phyloP scores from a whole-genome alignment of 2,888 invertebrate genomes.

The Lordiphosa fenestrarum region DNA sequence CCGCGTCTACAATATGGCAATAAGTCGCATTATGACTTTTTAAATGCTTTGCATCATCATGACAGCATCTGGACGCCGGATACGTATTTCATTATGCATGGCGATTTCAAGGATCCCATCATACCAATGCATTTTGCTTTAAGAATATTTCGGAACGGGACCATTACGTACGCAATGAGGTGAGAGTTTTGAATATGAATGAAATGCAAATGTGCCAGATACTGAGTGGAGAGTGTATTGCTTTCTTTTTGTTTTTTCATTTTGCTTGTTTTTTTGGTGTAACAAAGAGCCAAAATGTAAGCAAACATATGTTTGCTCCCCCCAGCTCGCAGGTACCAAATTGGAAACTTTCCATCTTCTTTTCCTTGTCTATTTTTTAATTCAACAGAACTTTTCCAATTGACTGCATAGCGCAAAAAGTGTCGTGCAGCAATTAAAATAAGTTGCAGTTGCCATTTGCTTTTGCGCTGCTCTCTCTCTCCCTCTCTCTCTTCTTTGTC shows the following conservation, averaged over 20 bases:
- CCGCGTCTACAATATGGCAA: slow-evolving; percentile 93
- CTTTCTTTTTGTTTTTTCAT: too few relatives aligned
- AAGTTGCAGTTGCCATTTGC: slow-evolving; percentile 52
- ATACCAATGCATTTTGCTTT: slow-evolving; percentile 96
- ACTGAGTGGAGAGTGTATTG: too few relatives aligned
- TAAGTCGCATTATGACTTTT: slow-evolving; percentile 91
- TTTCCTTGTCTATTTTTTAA: slow-evolving; percentile 43
- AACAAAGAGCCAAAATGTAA: slow-evolving; percentile 6
- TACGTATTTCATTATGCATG: slow-evolving; percentile 98
- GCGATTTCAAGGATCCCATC: slow-evolving; percentile 96
- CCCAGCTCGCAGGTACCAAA: slow-evolving; percentile 17
- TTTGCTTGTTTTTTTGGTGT: neutral
- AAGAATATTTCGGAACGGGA: slow-evolving; percentile 95
- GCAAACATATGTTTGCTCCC: slow-evolving; percentile 32
- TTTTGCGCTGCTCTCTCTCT: slow-evolving; percentile 11
- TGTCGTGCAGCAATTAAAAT: slow-evolving; percentile 63
- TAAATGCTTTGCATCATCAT: slow-evolving; percentile 96
- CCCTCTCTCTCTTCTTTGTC: too few relatives aligned
- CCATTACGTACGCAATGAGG: slow-evolving; percentile 96
- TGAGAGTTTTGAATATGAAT: slow-evolving; percentile 79
- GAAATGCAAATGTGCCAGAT: slow-evolving; percentile 26
- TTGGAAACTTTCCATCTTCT: slow-evolving; percentile 14
- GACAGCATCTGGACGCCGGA: slow-evolving; percentile 96
- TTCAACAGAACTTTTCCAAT: slow-evolving; percentile 61
- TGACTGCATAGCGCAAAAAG: slow-evolving; percentile 59